Conservation (phyloP, 2,797 vertebrate genomes). For the Melanotaenia trifasciata region DNA sequence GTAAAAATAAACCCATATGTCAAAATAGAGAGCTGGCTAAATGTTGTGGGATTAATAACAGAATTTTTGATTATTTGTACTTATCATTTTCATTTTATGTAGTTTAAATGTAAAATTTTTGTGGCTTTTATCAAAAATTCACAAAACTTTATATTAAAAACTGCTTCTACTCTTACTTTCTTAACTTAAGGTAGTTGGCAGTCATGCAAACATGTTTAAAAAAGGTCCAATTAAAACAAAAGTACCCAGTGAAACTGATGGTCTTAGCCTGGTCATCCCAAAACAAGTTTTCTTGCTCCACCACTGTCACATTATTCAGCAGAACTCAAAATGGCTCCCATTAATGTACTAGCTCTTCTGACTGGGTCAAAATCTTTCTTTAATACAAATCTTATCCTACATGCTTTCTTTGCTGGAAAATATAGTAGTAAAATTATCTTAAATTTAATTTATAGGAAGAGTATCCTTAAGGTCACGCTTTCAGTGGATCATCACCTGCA, state of each 20-base stretch:
- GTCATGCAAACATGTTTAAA: no score
- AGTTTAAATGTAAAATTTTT: no score
- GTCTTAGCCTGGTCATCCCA: neutral
- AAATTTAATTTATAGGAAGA: neutral
- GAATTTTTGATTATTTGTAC: neutral
- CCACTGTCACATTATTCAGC: neutral
- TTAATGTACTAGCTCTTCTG: constrained; percentile 10
- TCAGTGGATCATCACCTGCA: neutral
- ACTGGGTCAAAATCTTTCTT: constrained; percentile 34
- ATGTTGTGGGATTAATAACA: no score
- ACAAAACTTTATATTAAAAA: neutral
- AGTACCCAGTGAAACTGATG: no score
- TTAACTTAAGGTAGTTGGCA: neutral
- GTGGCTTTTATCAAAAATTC: neutral
- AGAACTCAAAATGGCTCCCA: constrained; percentile 6
- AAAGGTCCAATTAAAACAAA: no score
- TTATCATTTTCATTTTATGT: neutral
- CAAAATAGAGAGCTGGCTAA: no score
- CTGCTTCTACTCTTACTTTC: no score
- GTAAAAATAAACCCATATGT: no score
- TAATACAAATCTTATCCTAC: constrained; percentile 35
- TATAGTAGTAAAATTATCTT: neutral
- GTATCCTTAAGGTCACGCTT: neutral
- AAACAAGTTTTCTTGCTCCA: neutral
- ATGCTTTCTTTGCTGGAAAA: constrained; percentile 25